Base-by-base conservation (phyloP, 1,140 invertebrate genomes). In the Acromyrmex heyeri region DNA sequence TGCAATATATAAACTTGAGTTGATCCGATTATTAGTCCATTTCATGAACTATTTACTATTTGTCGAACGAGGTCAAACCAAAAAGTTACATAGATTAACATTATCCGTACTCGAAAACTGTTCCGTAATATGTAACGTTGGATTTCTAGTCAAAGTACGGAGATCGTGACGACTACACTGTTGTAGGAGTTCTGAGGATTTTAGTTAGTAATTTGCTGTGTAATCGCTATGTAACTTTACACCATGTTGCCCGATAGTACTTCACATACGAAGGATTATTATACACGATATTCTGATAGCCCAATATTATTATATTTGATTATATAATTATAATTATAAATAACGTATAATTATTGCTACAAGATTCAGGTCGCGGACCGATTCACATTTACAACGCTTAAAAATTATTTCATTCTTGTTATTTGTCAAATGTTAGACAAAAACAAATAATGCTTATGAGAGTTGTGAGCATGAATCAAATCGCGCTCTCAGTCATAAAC, bases 71-170 rank as follows among this genome's bases (percentile, higher is more conserved):
- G 14, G 12, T 73, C 14, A 27, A 5, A 7, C 55, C 34, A 44
- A 34, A 64, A 61, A 83, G 27, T 75, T 83, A 73, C 4, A 59
- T 21, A 34, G 21, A 21, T 59, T 83, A 81, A 59, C 55, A 61
- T 75, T 75, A 82, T 82, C 79, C 79, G 24, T 61, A 18, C n/a
- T 82, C 67, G 30, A 48, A 75, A 83, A 83, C 67, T 75, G 57
- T 61, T 62, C 18, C 21, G 4, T 57, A 83, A 83, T 73, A 44
- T 48, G 55, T 24, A 50, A 18, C 12, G 24, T 27, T 61, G n/a
- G 16, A 73, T 82, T 73, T 70, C 53, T 14, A 34, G 34, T 82
- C 79, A 30, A 83, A 83, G 38, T 62, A 48, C 38, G 2, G 53
- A 73, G 38, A 73, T 82, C 79, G 78, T 73, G 79, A 82, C 55